Base-by-base conservation (phyloP, 2,113 vertebrate species). In the Crocuta crocuta region DNA sequence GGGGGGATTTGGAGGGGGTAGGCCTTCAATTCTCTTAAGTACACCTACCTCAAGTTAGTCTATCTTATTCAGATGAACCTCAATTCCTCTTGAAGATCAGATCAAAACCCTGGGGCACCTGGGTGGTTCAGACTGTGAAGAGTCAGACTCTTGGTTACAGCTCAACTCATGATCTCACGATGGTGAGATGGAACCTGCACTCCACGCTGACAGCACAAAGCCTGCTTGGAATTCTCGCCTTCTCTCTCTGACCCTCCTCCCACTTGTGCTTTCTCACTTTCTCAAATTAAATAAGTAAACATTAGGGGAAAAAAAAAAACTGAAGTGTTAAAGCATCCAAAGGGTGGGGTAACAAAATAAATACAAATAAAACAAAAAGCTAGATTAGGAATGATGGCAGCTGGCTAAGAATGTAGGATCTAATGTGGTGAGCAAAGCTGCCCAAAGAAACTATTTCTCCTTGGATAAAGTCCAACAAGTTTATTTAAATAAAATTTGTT, bases 281-380 rank as follows among this genome's bases (percentile, higher is more conserved):
- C 58, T 61, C 58, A 61, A 61, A 61, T 23, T 61, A 61, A 58
- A 21, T 58, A 58, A 61, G 21, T 23, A 61, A 61, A 61, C 58
- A 61, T 61, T 61, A 61, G 23, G 23, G 9, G 23, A 23, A 17
- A 58, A 61, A 58, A 58, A 58, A 61, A 61, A 21, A 7, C 45
- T 82, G 7, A 74, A 24, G 16, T 83, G 21, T 88, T 89, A 94
- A 89, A 74, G 17, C 39, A 78, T 11, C 10, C 17, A 94, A 93
- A 93, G 5, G 53, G 16, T 65, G 8, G 45, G 24, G 39, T 73
- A 79, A 93, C 61, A 82, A 79, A 92, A 78, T 81, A 95, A 45
- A 89, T 87, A 92, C 66, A 95, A 90, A 89, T 35, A 66, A 94
- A 94, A 66, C 61, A 89, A 71, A 73, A 96, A 95, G 81, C 71